phyloP scores from a whole-genome alignment of 2,113 vertebrate genomes.

The Melierax canorus region DNA sequence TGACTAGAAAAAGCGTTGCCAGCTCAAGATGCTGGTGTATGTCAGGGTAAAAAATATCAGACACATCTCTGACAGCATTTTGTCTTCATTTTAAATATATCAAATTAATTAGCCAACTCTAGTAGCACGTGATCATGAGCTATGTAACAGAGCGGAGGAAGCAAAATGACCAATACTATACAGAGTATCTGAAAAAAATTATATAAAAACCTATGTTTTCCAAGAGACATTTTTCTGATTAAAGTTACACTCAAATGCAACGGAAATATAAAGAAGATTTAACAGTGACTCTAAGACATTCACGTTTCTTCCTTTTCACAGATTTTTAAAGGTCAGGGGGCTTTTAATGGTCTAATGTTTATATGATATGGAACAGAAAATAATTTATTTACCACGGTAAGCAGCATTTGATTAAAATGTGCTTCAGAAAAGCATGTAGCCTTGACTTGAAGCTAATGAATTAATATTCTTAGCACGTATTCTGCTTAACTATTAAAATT shows the following conservation, averaged over 20 bases:
- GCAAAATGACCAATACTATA: not conserved
- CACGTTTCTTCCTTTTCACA: not conserved
- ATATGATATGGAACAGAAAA: not conserved
- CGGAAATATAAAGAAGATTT: not conserved
- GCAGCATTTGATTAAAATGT: not conserved
- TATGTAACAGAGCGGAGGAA: not conserved
- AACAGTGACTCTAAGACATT: not conserved
- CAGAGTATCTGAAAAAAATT: not conserved
- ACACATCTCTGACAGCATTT: not conserved
- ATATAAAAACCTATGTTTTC: not conserved
- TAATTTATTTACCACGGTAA: not conserved
- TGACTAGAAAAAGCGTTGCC: not conserved
- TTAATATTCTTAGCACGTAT: not conserved
- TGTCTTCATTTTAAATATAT: not conserved
- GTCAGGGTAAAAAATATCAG: not conserved
- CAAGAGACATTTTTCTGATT: not conserved
- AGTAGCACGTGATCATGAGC: not conserved
- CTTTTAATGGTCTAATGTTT: too few relatives aligned
- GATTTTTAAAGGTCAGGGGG: not conserved
- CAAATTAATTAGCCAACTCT: not conserved
- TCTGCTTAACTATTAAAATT: not conserved
- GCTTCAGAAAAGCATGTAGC: not conserved
- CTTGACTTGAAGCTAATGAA: not conserved
- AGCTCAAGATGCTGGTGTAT: not conserved
- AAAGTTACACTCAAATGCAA: not conserved